These are phyloP conservation scores for Pachycephala philippinensis DNA, from an alignment of 2,113 vertebrate genomes.

Conservation along the genomic window DNA sequence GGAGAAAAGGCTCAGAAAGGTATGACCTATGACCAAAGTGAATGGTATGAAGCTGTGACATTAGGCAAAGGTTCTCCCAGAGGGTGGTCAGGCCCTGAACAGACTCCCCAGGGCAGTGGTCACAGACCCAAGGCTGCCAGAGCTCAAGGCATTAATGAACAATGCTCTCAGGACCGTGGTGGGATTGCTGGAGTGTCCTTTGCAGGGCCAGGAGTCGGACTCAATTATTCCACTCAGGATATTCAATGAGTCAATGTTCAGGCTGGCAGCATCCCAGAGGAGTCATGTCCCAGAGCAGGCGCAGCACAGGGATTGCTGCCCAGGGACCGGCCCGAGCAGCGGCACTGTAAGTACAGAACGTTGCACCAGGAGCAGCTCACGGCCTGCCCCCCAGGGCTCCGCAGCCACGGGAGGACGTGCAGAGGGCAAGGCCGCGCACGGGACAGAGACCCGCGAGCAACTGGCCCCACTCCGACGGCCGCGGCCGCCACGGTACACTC, in stretches of 20 bases:
- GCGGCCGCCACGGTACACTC: too few relatives aligned
- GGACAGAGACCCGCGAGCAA: neutral
- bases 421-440: neutral
- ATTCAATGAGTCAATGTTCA: neutral
- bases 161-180: neutral
- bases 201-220: neutral
- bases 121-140: neutral
- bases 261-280: neutral
- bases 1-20: neutral
- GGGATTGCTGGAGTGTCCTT: neutral
- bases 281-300: neutral
- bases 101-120: neutral
- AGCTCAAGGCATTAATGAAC: neutral
- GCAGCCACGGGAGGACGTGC: accelerated
- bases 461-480: neutral
- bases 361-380: neutral
- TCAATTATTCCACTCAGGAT: neutral
- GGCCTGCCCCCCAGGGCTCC: neutral
- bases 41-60: neutral
- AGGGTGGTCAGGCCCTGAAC: neutral
- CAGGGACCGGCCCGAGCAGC: neutral
- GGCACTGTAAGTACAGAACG: neutral
- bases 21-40: neutral
- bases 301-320: neutral
- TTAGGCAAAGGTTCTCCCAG: neutral